phyloP scores from a whole-genome alignment of 2,113 vertebrate genomes.

The Collichthys lucidus region DNA sequence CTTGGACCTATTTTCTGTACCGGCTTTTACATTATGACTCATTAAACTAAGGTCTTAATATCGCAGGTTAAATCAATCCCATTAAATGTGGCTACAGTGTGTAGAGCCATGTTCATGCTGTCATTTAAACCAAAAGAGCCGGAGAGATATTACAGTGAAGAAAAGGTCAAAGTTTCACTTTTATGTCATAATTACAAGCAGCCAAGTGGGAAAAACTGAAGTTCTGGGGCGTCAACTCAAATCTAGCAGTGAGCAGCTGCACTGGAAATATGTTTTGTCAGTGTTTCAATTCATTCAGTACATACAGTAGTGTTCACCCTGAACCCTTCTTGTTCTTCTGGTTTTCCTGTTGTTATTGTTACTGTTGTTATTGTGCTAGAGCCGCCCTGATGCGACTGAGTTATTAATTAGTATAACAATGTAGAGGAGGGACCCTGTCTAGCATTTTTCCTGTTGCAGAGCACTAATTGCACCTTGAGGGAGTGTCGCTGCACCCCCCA shows the following conservation, averaged over 20 bases:
- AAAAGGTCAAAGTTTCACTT: not conserved
- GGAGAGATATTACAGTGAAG: not conserved
- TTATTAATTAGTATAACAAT: conserved; percentile 74
- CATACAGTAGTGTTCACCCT: not conserved
- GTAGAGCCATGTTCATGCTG: not conserved
- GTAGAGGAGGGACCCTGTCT: conserved; percentile 56
- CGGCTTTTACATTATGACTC: not conserved
- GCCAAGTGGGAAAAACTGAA: not conserved
- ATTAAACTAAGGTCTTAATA: not conserved
- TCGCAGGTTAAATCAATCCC: not conserved
- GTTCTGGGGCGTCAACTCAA: too few relatives aligned
- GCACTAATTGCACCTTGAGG: conserved; percentile 75
- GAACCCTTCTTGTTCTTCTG: conserved; percentile 4
- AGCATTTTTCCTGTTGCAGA: conserved; percentile 46
- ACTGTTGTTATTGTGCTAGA: conserved; percentile 32
- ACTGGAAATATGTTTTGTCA: not conserved
- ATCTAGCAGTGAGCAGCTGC: not conserved
- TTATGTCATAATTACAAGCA: too few relatives aligned
- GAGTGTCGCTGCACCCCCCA: conserved; percentile 32
- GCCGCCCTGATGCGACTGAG: conserved; percentile 27
- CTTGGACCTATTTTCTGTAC: not conserved
- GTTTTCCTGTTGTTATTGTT: conserved; percentile 27
- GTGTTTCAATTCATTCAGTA: not conserved
- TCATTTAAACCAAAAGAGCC: not conserved
- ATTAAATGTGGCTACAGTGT: too few relatives aligned